Evolutionary conservation across 1,140 invertebrate species (phyloP).

Genomic region (Harlomillsia oculata): DNA sequence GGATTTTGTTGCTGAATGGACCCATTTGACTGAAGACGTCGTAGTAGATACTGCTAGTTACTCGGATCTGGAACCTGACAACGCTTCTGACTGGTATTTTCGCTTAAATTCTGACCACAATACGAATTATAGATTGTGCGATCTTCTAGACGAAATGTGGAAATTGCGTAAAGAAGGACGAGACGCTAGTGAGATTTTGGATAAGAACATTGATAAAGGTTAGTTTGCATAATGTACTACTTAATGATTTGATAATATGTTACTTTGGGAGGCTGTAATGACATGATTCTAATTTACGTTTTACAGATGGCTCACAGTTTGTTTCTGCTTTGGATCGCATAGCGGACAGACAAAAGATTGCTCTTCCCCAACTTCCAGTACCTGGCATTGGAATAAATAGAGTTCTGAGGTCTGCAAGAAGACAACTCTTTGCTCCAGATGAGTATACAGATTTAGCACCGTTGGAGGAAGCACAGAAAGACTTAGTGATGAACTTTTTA

Average conservation of each 20-base stretch:
- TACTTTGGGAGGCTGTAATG: background rate
- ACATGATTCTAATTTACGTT: background rate
- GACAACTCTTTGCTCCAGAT: conserved; percentile 24
- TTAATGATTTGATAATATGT: background rate
- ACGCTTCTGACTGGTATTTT: conserved; percentile 62
- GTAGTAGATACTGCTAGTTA: conserved; percentile 78
- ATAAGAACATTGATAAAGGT: conserved; percentile 43
- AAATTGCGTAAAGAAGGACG: conserved; percentile 43
- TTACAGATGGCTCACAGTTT: conserved; percentile 37
- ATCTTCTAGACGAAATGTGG: conserved; percentile 52
- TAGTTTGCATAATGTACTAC: background rate
- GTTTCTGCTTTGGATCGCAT: conserved; percentile 43
- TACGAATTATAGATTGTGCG: conserved; percentile 55
- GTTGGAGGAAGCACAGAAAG: conserved; percentile 62
- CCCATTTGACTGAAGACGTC: conserved; percentile 68
- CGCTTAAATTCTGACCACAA: conserved; percentile 46
- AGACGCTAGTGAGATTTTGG: conserved; percentile 49
- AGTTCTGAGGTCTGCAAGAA: conserved; percentile 38
- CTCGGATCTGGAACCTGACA: conserved; percentile 74
- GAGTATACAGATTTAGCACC: conserved; percentile 51
- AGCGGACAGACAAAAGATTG: conserved; percentile 42
- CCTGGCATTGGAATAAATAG: conserved; percentile 11
- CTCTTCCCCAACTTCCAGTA: conserved; percentile 26
- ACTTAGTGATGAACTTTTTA: conserved; percentile 69
- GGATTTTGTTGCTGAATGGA: conserved; percentile 76